Base-by-base conservation (phyloP, 2,113 vertebrate genomes). In the Marmota flaviventris region DNA sequence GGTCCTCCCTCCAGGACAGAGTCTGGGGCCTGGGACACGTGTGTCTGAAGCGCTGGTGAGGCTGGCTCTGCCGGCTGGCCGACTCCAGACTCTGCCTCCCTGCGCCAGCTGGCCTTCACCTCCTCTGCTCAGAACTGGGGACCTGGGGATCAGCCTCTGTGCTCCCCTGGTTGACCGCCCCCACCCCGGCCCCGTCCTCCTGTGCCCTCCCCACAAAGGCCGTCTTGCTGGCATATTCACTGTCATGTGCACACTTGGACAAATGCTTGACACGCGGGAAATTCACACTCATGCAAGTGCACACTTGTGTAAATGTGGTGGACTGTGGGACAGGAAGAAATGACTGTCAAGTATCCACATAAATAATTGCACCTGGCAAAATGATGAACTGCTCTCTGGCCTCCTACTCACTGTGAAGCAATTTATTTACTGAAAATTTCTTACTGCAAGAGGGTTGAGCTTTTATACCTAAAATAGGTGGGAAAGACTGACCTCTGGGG, bases 191-290 rank as follows among this genome's bases (percentile, higher is more conserved):
- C 76, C 4, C 13, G 2, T 13, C 45, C 24, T 67, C 24, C 14
- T 39, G 18, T 24, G 24, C 32, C 13, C n/a, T 37, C 65, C 51
- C 29, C 72, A 16, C 24, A 27, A 17, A 16, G 0, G 32, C 7
- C 5, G 1, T 1, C 61, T 51, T 5, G 1, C 24, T 2, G 22
- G 5, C 4, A 1, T 48, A 4, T 45, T 39, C 34, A 22, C 84
- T 20, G 37, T 27, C 58, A 56, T 1, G 1, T 27, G 65, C 85
- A 53, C 67, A 45, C 29, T 0, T 39, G 5, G 12, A 10, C 18
- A 45, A 10, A 24, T 78, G 42, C 42, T 24, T 14, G 2, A 7
- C 56, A 58, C 56, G 8, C 4, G 56, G 20, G 56, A 2, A 24
- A 22, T 8, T 7, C 65, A 51, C 61, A 25, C 24, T 9, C 9